Percentiles rank a stretch among this genome's conserved stretches.
Evolutionary conservation across 2,113 vertebrate genomes (phyloP).

Genomic region (Tringa solitaria): DNA sequence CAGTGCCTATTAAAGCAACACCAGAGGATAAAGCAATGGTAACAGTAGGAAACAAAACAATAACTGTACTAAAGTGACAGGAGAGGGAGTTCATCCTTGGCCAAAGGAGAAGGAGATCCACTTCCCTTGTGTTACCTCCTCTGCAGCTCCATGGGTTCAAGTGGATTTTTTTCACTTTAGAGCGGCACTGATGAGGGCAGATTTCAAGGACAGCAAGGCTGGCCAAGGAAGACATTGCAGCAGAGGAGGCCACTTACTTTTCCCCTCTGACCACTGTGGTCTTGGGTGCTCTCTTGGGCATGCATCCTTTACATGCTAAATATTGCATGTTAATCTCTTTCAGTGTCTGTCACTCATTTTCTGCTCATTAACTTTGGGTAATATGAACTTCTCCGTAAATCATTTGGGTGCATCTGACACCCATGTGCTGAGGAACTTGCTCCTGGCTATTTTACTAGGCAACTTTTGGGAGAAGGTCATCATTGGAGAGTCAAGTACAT

Average conservation of each 20-base stretch:
- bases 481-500: not conserved
- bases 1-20: not conserved
- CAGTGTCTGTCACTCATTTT: not conserved
- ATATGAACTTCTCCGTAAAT: not conserved
- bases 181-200: not conserved
- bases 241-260: not conserved
- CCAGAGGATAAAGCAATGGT: not conserved
- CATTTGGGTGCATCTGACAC: not conserved
- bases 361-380: not conserved
- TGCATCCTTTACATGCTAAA: fast-evolving
- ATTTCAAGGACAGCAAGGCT: not conserved
- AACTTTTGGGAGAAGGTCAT: not conserved
- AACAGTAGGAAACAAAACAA: not conserved
- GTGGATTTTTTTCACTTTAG: not conserved
- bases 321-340: not conserved
- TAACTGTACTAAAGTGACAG: not conserved
- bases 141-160: not conserved
- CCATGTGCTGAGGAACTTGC: fast-evolving
- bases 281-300: not conserved
- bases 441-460: not conserved
- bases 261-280: not conserved
- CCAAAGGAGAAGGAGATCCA: not conserved
- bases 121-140: not conserved
- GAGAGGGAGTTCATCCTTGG: not conserved
- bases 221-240: not conserved